A percentile compares a stretch with the other conserved stretches of the same genome.
These are phyloP conservation scores for Drosophila algonquin DNA, from an alignment of 2,888 invertebrate genomes.

Conservation along the genomic window DNA sequence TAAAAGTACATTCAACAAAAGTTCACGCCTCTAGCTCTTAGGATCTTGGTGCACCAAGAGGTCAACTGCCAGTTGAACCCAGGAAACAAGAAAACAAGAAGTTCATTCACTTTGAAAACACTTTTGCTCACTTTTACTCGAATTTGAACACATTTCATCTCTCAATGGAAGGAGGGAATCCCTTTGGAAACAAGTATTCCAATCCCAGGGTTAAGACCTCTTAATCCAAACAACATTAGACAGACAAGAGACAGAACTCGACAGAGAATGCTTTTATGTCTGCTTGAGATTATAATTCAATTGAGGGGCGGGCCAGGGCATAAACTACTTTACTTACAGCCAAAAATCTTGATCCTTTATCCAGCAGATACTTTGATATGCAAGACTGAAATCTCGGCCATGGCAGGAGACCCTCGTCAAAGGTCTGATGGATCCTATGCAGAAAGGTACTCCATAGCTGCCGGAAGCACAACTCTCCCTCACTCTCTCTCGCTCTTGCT, in stretches of 20 bases:
- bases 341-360: slow-evolving; percentile 58
- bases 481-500: slow-evolving; percentile 33
- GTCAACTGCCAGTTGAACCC: not conserved
- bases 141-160: not conserved
- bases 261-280: slow-evolving; percentile 13
- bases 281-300: slow-evolving; percentile 43
- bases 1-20: not conserved
- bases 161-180: not conserved
- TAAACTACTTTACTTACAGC: slow-evolving; percentile 35
- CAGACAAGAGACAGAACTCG: slow-evolving; percentile 17
- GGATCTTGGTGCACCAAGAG: not conserved
- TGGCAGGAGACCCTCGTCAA: slow-evolving; percentile 68
- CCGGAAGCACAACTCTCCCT: slow-evolving; percentile 65
- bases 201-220: slow-evolving; percentile 16
- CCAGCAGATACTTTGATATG: slow-evolving; percentile 38
- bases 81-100: not conserved
- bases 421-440: slow-evolving; percentile 64
- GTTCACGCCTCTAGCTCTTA: too few relatives aligned
- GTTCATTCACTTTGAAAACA: not conserved
- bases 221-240: slow-evolving; percentile 37
- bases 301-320: slow-evolving; percentile 49
- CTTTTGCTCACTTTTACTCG: not conserved
- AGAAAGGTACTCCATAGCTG: slow-evolving; percentile 51
- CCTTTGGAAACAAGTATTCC: slow-evolving; percentile 1
- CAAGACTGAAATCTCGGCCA: slow-evolving; percentile 44